phyloP scores from a whole-genome alignment of 2,113 vertebrate species.

The Tragelaphus strepsiceros region DNA sequence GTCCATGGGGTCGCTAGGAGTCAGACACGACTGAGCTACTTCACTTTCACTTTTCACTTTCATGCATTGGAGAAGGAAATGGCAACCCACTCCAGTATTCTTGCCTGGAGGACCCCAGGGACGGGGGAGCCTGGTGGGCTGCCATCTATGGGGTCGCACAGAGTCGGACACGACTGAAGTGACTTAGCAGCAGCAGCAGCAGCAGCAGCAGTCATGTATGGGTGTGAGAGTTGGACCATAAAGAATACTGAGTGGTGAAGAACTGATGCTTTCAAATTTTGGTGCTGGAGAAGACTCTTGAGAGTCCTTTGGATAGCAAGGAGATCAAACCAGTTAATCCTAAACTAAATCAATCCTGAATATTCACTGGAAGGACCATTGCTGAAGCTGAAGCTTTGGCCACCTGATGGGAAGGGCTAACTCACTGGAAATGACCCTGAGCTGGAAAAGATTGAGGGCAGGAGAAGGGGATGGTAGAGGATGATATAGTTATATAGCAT shows the following conservation, averaged over 20 bases:
- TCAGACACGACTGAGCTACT: too few relatives aligned
- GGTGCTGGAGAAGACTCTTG: background rate
- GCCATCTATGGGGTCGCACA: too few relatives aligned
- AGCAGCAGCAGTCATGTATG: background rate
- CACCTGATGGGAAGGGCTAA: background rate
- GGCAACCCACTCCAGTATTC: too few relatives aligned
- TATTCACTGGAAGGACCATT: background rate
- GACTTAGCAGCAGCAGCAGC: too few relatives aligned
- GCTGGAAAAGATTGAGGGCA: background rate
- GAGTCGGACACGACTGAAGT: fast-evolving
- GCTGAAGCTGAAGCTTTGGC: background rate
- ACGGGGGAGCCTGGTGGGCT: too few relatives aligned
- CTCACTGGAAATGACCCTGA: background rate
- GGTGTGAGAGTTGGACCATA: background rate
- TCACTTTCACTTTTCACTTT: too few relatives aligned
- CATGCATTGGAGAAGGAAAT: too few relatives aligned
- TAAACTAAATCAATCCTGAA: background rate
- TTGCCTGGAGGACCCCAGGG: too few relatives aligned
- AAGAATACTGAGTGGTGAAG: background rate
- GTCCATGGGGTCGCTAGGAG: too few relatives aligned
- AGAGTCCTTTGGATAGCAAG: background rate
- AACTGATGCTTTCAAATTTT: background rate
- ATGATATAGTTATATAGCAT: background rate
- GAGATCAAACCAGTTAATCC: background rate
- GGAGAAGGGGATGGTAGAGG: background rate